Base-by-base conservation (phyloP, 2,888 invertebrate species). In the Acanthosepion esculentum region DNA sequence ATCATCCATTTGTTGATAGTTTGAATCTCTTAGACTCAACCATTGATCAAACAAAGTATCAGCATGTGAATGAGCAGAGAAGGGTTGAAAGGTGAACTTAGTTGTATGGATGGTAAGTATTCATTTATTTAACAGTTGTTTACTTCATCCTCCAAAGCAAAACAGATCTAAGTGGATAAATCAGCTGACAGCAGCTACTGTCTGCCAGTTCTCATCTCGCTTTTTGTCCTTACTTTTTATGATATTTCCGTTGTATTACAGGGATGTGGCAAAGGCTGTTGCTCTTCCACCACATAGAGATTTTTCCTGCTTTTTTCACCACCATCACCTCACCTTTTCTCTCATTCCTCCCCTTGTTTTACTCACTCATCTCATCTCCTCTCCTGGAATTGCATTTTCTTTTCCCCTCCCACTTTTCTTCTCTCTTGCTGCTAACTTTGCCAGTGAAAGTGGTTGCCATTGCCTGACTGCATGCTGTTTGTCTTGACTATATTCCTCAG, bases 401-500 rank as follows among this genome's bases (percentile, higher is more conserved):
- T n/a, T 78, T 78, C 78, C 18, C 78, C n/a, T 33, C 78, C n/a
- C 78, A 12, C 78, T n/a, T 33, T 33, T 33, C 78, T 15, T 78
- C 78, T 78, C n/a, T 78, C n/a, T 78, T n/a, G 33, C 78, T 78
- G 78, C 78, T 78, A 78, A 78, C 78, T 78, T 78, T n/a, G n/a
- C 78, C 78, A 78, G 78, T 78, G 78, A 78, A 78, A n/a, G 78
- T n/a, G 78, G 33, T 78, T 78, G n/a, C 78, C 78, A 33, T n/a
- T 78, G 78, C 78, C 78, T 78, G n/a, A 78, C n/a, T 78, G 78
- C 78, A n/a, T n/a, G n/a, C n/a, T 78, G n/a, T 78, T 78, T 33
- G n/a, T 78, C 78, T 78, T 33, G 5, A 78, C 78, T 78, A n/a
- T 78, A 78, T 78, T 33, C 78, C n/a, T 91, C 59, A 94, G 93